A percentile compares a stretch with the other conserved stretches of the same genome.
Conservation (phyloP, 2,888 invertebrate species). For the Xestia ashworthii region DNA sequence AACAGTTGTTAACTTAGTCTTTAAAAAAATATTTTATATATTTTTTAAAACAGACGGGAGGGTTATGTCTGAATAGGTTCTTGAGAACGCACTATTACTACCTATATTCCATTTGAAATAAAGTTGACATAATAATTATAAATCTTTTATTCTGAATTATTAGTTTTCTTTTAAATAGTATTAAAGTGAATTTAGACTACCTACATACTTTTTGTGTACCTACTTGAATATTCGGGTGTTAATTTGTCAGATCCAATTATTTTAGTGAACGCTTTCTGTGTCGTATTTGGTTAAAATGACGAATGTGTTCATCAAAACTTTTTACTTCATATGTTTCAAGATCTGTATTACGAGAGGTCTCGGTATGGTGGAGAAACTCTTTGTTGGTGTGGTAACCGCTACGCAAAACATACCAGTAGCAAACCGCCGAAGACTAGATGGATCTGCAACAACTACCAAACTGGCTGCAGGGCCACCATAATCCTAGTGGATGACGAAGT, state of each 20-base stretch:
- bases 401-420: constrained; percentile 28
- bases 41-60: too few species aligned
- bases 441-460: too few species aligned
- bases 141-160: not conserved
- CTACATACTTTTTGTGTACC: not conserved
- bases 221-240: not conserved
- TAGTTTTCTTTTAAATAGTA: too few species aligned
- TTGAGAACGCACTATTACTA: not conserved
- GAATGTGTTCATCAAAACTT: not conserved
- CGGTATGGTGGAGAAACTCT: constrained; percentile 22
- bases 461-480: too few species aligned
- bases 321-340: not conserved
- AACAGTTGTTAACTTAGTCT: too few species aligned
- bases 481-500: too few species aligned
- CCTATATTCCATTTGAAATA: not conserved
- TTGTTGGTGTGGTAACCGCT: constrained; percentile 38
- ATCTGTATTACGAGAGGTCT: constrained; percentile 12
- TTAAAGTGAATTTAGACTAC: not conserved
- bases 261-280: not conserved
- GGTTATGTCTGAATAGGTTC: not conserved
- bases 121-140: too few species aligned
- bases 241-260: not conserved
- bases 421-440: not conserved
- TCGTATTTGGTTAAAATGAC: not conserved
- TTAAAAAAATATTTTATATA: too few species aligned